Base-by-base conservation (phyloP, 1,140 invertebrate species). In the Drosophila malerkotliana region DNA sequence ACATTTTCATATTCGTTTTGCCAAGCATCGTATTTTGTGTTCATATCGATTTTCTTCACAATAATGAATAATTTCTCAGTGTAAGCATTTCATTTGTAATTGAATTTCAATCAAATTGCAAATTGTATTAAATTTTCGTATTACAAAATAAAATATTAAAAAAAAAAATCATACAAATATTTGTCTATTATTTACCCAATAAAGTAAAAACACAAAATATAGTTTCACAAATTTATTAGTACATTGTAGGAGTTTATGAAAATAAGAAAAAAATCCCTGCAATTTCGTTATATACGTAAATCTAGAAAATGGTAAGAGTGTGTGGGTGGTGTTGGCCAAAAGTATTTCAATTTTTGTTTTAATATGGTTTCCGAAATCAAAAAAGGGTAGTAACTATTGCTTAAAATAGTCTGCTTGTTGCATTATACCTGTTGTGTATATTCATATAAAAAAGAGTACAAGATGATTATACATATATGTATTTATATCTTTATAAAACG, bases 111-210 rank as follows among this genome's bases (percentile, higher is more conserved):
- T 84, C 69, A 79, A 83, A 71, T 63, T 64, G 49, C 62, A 77
- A 84, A 71, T 58, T 81, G 72, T 85, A 84, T 85, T 85, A 77
- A 63, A 80, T 48, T 85, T 78, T 77, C 74, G 77, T 68, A 79
- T 83, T 76, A 79, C 47, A 72, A 76, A 76, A 73, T 68, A 80
- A 79, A 37, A 64, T 44, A 44, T 12, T 21, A 21, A 58, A 75
- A 74, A 73, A 60, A 44, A 5, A 44, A 44, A 44, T 3, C 8
- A 18, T 21, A 21, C 21, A 21, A 21, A 21, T 21, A 21, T 21
- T 21, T 21, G 15, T 18, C 26, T 6, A 28, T 8, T 44, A 14
- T 18, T 44, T 44, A n/a, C 39, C 39, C 15, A 18, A 45, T 61
- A 47, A 54, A 47, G 45, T 45, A 4, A 10, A 4, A 10, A n/a